Conservation (phyloP, 2,113 vertebrate genomes). For the Trichechus manatus region DNA sequence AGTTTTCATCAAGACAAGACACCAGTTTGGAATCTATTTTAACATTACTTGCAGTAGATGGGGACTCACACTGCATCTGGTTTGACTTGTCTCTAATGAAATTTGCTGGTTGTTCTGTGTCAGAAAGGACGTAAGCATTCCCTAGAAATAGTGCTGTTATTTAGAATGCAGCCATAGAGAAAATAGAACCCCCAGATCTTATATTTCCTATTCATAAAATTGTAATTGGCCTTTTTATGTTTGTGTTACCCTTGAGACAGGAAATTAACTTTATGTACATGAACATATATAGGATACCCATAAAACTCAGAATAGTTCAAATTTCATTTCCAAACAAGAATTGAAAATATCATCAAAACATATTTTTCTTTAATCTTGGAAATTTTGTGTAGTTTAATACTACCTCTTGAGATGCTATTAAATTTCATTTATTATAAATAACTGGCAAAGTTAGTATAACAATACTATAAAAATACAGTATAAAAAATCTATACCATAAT, state of each 20-base stretch:
- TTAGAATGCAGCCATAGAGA: constrained; percentile 74
- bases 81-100: constrained; percentile 76
- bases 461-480: not conserved
- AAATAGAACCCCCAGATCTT: constrained; percentile 64
- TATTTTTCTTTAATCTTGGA: constrained; percentile 72
- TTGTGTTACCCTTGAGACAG: constrained; percentile 70
- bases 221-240: constrained; percentile 75
- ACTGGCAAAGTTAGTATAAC: constrained; percentile 10
- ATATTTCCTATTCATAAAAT: constrained; percentile 75
- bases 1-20: constrained; percentile 69
- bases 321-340: constrained; percentile 60
- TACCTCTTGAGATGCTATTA: constrained; percentile 71
- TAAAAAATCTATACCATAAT: constrained; percentile 28
- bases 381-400: constrained; percentile 62
- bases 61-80: constrained; percentile 57
- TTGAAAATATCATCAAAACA: constrained; percentile 72
- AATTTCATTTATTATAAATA: constrained; percentile 75
- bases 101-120: constrained; percentile 63
- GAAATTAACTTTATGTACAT: constrained; percentile 73
- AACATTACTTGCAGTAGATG: constrained; percentile 59
- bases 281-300: constrained; percentile 52
- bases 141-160: constrained; percentile 72
- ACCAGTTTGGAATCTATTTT: constrained; percentile 72
- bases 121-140: constrained; percentile 56
- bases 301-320: constrained; percentile 73